phyloP scores from a whole-genome alignment of 1,140 invertebrate species.

The Aphaenogaster ashmeadi region DNA sequence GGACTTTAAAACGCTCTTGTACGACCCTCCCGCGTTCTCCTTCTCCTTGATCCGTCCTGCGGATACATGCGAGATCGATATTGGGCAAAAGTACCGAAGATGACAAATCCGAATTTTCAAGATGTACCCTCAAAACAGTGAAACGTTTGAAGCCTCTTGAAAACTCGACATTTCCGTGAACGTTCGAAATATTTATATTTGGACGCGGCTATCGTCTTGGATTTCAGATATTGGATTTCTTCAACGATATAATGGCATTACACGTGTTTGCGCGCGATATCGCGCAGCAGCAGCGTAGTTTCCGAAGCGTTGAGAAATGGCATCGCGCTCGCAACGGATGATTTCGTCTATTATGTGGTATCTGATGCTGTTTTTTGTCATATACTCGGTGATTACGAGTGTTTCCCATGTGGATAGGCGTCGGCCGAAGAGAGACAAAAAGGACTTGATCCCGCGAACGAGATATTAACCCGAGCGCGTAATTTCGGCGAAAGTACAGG shows the following conservation, averaged over 20 bases:
- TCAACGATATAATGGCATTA: neutral
- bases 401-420: neutral
- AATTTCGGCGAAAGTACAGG: slow-evolving; percentile 10
- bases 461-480: slow-evolving; percentile 42
- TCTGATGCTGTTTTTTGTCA: slow-evolving; percentile 37
- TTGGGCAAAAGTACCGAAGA: neutral
- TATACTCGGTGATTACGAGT: neutral
- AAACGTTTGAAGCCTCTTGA: neutral
- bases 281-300: neutral
- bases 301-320: neutral
- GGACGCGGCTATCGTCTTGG: neutral
- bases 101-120: neutral
- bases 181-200: neutral
- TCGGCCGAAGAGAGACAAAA: slow-evolving; percentile 16
- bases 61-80: neutral
- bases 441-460: slow-evolving; percentile 16
- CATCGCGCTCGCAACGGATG: neutral
- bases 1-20: slow-evolving; percentile 69
- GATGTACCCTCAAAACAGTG: neutral
- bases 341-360: slow-evolving; percentile 12
- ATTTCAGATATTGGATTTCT: slow-evolving; percentile 17
- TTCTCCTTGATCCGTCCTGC: slow-evolving; percentile 4
- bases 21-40: neutral
- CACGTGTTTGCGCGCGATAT: slow-evolving; percentile 18
- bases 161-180: neutral